phyloP scores from a whole-genome alignment of 2,888 invertebrate species.

The Nysson spinosus region DNA sequence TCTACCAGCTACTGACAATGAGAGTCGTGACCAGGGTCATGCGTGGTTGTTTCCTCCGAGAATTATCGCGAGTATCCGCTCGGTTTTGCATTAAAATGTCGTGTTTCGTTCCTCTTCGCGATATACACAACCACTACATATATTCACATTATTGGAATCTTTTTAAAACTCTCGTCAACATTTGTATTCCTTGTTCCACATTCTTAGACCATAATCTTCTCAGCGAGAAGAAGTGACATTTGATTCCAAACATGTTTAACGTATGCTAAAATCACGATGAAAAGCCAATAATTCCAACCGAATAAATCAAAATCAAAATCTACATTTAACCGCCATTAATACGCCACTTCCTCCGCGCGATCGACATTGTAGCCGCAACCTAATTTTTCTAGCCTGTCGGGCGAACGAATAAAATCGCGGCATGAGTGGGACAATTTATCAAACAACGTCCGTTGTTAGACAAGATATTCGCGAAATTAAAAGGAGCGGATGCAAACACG shows the following conservation, averaged over 20 bases:
- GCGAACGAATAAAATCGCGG: background rate
- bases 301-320: too few species aligned
- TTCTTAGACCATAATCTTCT: too few species aligned
- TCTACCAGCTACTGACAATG: conserved; percentile 33
- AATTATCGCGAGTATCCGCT: conserved; percentile 44
- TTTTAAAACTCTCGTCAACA: too few species aligned
- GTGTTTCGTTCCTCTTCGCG: too few species aligned
- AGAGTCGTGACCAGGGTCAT: conserved; percentile 41
- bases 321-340: conserved; percentile 13
- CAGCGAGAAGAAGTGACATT: too few species aligned
- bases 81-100: background rate
- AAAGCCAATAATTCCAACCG: too few species aligned
- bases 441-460: conserved; percentile 46
- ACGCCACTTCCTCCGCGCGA: conserved; percentile 30
- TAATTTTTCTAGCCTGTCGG: conserved; percentile 24
- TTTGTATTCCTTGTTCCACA: too few species aligned
- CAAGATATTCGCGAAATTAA: conserved; percentile 38
- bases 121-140: too few species aligned
- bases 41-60: conserved; percentile 51
- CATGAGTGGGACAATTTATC: conserved; percentile 39
- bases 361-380: conserved; percentile 23
- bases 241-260: too few species aligned
- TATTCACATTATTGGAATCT: too few species aligned
- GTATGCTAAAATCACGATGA: too few species aligned
- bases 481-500: conserved; percentile 10